A percentile compares a stretch with the other conserved stretches of the same genome.
These are phyloP conservation scores for Sesamia inferens DNA, from an alignment of 2,888 invertebrate genomes.

Conservation along the genomic window DNA sequence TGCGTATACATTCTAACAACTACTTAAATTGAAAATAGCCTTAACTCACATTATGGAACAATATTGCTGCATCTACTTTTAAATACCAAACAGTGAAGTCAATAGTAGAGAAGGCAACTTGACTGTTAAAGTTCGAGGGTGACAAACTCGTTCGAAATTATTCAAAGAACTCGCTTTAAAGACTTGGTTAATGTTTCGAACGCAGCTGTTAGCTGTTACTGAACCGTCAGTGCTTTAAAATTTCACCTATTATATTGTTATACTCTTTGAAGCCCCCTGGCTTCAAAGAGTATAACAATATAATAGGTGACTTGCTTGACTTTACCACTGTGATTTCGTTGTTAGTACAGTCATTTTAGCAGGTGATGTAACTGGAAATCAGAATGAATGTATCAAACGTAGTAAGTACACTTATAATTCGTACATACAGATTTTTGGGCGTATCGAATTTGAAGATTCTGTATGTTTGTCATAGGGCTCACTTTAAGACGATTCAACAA, in stretches of 20 bases:
- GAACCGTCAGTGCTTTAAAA: conserved; percentile 26
- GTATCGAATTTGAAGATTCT: background rate
- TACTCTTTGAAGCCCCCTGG: no score
- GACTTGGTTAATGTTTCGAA: conserved; percentile 44
- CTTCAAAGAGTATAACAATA: no score
- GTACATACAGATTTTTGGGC: background rate
- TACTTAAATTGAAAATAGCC: background rate
- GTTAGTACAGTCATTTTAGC: background rate
- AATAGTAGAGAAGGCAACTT: conserved; percentile 24
- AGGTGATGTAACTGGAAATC: background rate
- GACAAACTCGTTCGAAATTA: conserved; percentile 50
- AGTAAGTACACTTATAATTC: no score
- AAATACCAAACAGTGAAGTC: conserved; percentile 7
- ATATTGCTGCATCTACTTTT: background rate
- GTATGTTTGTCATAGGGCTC: background rate
- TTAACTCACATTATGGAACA: background rate
- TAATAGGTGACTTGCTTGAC: background rate
- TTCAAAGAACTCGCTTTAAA: conserved; percentile 42
- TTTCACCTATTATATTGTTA: no score
- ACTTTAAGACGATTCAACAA: background rate
- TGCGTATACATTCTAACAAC: background rate
- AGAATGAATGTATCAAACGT: background rate
- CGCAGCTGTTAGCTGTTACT: conserved; percentile 37
- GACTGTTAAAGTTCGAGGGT: conserved; percentile 36
- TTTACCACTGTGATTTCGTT: background rate